Evolutionary conservation across 2,113 vertebrate genomes (phyloP).

Genomic region (Phrynosoma platyrhinos): DNA sequence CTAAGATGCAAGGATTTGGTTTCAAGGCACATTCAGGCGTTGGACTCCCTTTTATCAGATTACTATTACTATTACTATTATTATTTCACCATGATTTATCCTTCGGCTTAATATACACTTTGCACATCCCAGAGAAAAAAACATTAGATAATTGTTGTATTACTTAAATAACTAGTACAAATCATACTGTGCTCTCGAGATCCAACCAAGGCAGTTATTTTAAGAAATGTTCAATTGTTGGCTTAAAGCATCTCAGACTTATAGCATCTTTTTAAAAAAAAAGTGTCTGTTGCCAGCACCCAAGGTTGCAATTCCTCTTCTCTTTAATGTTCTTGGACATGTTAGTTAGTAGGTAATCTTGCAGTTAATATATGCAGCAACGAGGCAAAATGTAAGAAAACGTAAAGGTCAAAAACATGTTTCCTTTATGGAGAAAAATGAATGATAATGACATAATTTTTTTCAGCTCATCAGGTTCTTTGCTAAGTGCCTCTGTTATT

Average conservation of each 20-base stretch:
- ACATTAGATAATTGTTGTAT: conserved; percentile 82
- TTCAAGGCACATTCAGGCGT: background rate
- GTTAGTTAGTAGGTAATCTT: conserved; percentile 80
- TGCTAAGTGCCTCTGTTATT: conserved; percentile 86
- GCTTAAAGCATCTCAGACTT: conserved; percentile 57
- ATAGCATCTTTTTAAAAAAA: conserved; percentile 61
- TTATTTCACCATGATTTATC: conserved; percentile 65
- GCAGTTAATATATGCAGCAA: conserved; percentile 74
- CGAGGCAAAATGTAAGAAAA: conserved; percentile 80
- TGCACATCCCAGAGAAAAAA: conserved; percentile 73
- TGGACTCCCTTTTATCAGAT: background rate
- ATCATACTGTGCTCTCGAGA: conserved; percentile 65
- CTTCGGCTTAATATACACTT: conserved; percentile 69
- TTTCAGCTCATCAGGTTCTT: conserved; percentile 89
- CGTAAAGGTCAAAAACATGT: conserved; percentile 87
- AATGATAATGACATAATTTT: conserved; percentile 89
- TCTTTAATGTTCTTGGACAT: conserved; percentile 50
- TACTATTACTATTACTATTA: background rate
- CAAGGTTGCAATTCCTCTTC: conserved; percentile 44
- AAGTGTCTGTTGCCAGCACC: conserved; percentile 72
- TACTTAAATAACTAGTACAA: conserved; percentile 77
- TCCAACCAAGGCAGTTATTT: conserved; percentile 66
- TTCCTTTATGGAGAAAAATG: conserved; percentile 84
- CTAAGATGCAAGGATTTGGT: background rate
- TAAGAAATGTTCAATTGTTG: conserved; percentile 78